Evolutionary conservation across 2,113 vertebrate species (phyloP), one percentile per base, ranked within the genome.

Genomic region (Caranx melampygus): DNA sequence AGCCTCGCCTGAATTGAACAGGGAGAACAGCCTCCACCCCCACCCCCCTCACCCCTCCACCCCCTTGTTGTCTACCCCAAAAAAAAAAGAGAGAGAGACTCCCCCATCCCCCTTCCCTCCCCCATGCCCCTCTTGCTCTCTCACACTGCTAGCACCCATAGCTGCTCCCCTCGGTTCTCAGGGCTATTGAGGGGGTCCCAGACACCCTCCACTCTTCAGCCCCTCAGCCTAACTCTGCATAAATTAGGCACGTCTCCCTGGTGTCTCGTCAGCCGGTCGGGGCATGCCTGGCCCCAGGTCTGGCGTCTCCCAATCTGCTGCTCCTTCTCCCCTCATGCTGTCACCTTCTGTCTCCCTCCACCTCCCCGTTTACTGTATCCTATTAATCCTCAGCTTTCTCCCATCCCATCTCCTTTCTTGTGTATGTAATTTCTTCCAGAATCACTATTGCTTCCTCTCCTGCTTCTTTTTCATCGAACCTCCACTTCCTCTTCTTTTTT

Each of bases 231-330:
- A 87, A 90, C 87, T 84, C 87, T 92, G 93, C 88, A 94, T 93
- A 94, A 86, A 94, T 95, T 92, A 94, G 79, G 52, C 83, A 45
- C 59, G 74, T 84, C 90, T 86, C 87, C 92, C 90, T 79, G 84
- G 88, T 86, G 91, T 89, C 89, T 87, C 83, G 84, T 91, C 92
- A 90, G 86, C 82, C 88, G 71, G 85, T 86, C 72, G 72, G 78
- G 89, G 86, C 73, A 67, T 60, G 76, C 78, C 82, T 73, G 80
- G 73, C 72, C 87, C 47, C 20, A 49, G 81, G 72, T 90, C 75
- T 82, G 62, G 78, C 67, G 42, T 92, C 88, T 87, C 76, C 87
- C 85, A 90, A 86, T 83, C 86, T 87, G 90, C 83, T 89, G 34
- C 68, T 79, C 81, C 40, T 74, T 71, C 59, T 79, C 69, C 63